A percentile compares a stretch with the other conserved stretches of the same genome.
phyloP scores from a whole-genome alignment of 2,113 vertebrate genomes.

The Burhinus oedicnemus region DNA sequence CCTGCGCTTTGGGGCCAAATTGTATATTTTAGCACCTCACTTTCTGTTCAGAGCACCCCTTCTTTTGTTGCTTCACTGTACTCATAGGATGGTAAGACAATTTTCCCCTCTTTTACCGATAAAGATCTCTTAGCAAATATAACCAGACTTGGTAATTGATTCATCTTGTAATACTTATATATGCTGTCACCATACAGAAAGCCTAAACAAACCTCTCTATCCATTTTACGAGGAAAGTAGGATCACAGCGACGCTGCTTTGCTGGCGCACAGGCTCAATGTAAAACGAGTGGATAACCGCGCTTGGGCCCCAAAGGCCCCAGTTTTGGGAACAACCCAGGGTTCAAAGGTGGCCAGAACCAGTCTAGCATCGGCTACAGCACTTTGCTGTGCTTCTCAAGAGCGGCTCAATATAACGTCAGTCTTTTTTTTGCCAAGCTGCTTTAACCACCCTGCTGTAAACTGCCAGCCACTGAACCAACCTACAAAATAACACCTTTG shows the following conservation, averaged over 20 bases:
- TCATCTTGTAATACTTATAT: background rate
- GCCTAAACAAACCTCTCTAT: background rate
- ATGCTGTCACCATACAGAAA: background rate
- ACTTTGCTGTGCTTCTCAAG: background rate
- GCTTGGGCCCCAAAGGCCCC: background rate
- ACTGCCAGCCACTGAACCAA: background rate
- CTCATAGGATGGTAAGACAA: background rate
- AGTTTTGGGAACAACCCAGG: background rate
- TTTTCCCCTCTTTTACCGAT: background rate
- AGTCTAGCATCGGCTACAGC: background rate
- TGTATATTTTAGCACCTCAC: background rate
- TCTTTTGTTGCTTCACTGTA: background rate
- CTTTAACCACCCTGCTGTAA: background rate
- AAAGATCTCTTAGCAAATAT: background rate
- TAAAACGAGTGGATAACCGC: background rate
- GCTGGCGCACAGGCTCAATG: background rate
- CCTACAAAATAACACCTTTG: background rate
- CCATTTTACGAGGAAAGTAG: background rate
- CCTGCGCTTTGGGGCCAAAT: background rate
- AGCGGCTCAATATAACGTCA: too few species aligned
- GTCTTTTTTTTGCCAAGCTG: background rate
- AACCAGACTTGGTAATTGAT: background rate
- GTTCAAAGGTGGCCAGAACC: background rate
- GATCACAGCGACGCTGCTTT: background rate
- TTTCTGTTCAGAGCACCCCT: background rate